A percentile compares a stretch with the other conserved stretches of the same genome.
Conservation (phyloP, 2,797 vertebrate genomes). For the Leptoclinus maculatus region DNA sequence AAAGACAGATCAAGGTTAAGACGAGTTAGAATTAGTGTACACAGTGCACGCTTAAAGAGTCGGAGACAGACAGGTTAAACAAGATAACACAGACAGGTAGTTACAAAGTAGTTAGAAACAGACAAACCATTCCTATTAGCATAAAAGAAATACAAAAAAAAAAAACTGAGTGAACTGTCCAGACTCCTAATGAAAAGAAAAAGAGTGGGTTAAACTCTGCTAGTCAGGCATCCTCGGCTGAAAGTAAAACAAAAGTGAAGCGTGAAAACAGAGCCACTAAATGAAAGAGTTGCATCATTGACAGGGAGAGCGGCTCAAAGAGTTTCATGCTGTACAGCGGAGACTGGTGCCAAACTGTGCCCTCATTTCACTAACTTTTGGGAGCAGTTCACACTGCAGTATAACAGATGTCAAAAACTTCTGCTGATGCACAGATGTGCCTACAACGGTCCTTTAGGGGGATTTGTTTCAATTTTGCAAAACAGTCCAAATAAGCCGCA, state of each 20-base stretch:
- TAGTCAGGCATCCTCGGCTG: slow-evolving; percentile 70
- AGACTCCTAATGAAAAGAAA: slow-evolving; percentile 58
- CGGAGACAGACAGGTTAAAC: slow-evolving; percentile 34
- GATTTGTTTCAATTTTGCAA: background rate
- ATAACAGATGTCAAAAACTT: slow-evolving; percentile 40
- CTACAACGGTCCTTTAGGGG: slow-evolving; percentile 13
- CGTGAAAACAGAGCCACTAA: slow-evolving; percentile 69
- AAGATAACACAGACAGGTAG: slow-evolving; percentile 23
- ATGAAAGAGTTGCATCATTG: slow-evolving; percentile 82
- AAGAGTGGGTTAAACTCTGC: slow-evolving; percentile 64
- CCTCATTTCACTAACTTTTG: slow-evolving; percentile 66
- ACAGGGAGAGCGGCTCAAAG: slow-evolving; percentile 65
- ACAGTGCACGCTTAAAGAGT: slow-evolving; percentile 13
- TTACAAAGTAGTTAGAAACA: slow-evolving; percentile 49
- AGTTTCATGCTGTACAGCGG: slow-evolving; percentile 45
- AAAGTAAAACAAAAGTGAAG: slow-evolving; percentile 73
- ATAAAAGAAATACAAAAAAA: slow-evolving; percentile 11
- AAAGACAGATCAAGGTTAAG: slow-evolving; percentile 22
- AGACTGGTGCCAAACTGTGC: slow-evolving; percentile 58
- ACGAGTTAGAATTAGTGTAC: slow-evolving; percentile 13
- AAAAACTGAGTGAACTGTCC: slow-evolving; percentile 46
- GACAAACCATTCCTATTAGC: slow-evolving; percentile 45
- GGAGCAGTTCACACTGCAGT: slow-evolving; percentile 45
- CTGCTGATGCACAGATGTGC: slow-evolving; percentile 37
- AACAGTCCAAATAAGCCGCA: slow-evolving; percentile 4